phyloP scores from a whole-genome alignment of 1,140 invertebrate genomes.

The Papilio glaucus region DNA sequence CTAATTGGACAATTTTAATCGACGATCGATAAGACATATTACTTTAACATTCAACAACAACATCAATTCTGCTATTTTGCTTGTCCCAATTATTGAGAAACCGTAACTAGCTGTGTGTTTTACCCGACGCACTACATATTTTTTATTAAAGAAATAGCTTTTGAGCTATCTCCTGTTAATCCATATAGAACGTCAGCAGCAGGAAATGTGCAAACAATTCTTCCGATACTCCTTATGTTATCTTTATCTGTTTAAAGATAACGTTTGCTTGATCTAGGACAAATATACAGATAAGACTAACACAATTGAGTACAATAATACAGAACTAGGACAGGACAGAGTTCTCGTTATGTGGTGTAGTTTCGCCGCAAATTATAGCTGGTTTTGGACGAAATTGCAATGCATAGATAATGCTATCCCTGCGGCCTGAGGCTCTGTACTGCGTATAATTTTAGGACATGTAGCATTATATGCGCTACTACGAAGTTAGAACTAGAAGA shows the following conservation, averaged over 20 bases:
- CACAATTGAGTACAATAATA: not conserved
- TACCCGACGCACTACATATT: no score
- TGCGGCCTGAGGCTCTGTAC: not conserved
- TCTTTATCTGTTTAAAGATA: not conserved
- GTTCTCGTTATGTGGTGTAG: not conserved
- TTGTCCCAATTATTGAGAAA: no score
- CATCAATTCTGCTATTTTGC: no score
- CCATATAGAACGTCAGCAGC: not conserved
- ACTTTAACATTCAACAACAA: not conserved
- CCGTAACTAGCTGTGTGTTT: no score
- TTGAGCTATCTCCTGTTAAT: no score
- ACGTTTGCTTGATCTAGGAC: not conserved
- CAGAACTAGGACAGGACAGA: not conserved
- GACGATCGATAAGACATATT: not conserved
- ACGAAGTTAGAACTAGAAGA: no score
- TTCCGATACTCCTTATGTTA: not conserved
- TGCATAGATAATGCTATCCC: conserved; percentile 28
- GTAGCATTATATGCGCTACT: no score
- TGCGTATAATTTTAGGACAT: conserved; percentile 21
- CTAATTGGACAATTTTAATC: not conserved
- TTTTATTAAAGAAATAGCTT: no score
- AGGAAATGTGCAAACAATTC: not conserved
- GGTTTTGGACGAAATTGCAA: conserved; percentile 29
- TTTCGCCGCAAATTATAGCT: conserved; percentile 31
- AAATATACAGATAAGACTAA: not conserved